Evolutionary conservation across 2,113 vertebrate genomes (phyloP).

Genomic region (Dolichotis patagonum): DNA sequence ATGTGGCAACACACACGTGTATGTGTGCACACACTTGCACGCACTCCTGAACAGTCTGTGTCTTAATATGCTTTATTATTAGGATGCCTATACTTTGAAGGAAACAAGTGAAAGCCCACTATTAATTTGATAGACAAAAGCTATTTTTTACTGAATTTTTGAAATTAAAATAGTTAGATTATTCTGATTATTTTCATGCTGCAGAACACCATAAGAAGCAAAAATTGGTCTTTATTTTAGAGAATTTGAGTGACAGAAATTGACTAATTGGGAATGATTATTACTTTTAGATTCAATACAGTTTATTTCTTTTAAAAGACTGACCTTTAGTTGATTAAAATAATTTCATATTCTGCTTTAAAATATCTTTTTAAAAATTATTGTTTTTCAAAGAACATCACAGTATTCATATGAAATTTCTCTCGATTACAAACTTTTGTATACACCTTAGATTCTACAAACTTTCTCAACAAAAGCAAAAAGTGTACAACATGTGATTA

Average conservation of each 20-base stretch:
- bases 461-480: background rate
- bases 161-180: background rate
- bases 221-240: background rate
- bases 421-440: background rate
- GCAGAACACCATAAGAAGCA: background rate
- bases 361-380: background rate
- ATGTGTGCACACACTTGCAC: background rate
- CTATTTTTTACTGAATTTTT: background rate
- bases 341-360: background rate
- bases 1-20: background rate
- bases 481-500: background rate
- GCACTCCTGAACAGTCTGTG: background rate
- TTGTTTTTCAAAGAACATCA: background rate
- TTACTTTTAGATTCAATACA: background rate
- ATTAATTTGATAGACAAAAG: background rate
- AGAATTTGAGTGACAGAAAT: background rate
- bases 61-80: background rate
- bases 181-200: background rate
- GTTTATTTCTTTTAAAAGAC: constrained; percentile 19
- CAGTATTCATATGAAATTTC: background rate
- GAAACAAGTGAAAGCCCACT: background rate
- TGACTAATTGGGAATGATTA: background rate
- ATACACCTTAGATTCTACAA: background rate
- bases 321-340: background rate
- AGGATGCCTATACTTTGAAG: background rate